Base-by-base conservation (phyloP, 2,888 invertebrate species). In the Dione vanillae region DNA sequence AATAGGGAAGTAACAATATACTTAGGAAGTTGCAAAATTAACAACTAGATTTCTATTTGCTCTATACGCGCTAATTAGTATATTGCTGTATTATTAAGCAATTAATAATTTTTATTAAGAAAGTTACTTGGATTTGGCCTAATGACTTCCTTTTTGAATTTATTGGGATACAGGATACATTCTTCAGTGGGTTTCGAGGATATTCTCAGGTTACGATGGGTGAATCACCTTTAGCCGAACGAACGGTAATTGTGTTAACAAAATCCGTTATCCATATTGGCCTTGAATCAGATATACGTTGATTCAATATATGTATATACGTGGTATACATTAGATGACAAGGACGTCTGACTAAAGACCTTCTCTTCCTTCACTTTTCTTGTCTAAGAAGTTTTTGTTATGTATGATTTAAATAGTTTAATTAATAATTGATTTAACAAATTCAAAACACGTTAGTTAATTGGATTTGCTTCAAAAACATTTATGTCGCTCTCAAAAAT, bases 301-400 rank as follows among this genome's bases (percentile, higher is more conserved):
- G 58, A 45, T 62, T 51, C 67, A 62, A 37, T 54, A 64, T 40
- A 20, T 62, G 37, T 27, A 27, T 27, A 27, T 27, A 27, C 5
- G 5, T 27, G 5, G 85, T 84, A 88, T 83, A 79, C 83, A 78
- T 73, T 11, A 65, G 54, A 68, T 67, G 81, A 80, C 81, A 80
- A 74, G 75, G 76, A 74, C 78, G 74, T 78, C 80, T 76, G 82
- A 87, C 83, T 87, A 89, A 82, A 81, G 82, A 84, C n/a, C n/a
- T n/a, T n/a, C n/a, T n/a, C n/a, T n/a, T n/a, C n/a, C n/a, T n/a
- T n/a, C n/a, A n/a, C n/a, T n/a, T n/a, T n/a, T n/a, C n/a, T n/a
- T n/a, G n/a, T n/a, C n/a, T n/a, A n/a, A n/a, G n/a, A n/a, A n/a
- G n/a, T n/a, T n/a, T n/a, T n/a, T n/a, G n/a, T n/a, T n/a, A n/a